These are phyloP conservation scores for Liolophura sinensis DNA, from an alignment of 1,140 invertebrate genomes.

Conservation along the genomic window DNA sequence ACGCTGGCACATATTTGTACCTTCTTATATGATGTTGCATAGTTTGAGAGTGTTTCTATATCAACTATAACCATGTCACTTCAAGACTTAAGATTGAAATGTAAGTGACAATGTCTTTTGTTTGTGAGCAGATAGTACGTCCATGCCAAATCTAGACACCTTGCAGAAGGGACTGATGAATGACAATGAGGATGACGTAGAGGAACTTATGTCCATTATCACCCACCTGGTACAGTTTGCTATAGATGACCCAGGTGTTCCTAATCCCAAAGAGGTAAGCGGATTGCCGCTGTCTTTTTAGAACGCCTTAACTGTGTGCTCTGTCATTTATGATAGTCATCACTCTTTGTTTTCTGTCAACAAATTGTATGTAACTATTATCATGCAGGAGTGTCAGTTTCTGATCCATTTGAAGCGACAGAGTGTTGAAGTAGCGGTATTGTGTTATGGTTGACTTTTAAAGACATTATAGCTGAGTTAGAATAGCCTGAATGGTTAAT, in stretches of 20 bases:
- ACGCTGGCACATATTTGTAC: too few species aligned
- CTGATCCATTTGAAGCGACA: too few species aligned
- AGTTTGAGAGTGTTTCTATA: too few species aligned
- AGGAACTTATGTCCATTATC: constrained; percentile 73
- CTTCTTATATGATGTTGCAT: too few species aligned
- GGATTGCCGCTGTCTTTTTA: neutral
- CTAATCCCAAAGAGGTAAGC: constrained; percentile 65
- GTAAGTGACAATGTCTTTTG: constrained; percentile 17
- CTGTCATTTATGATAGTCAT: too few species aligned
- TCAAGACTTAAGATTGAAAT: neutral
- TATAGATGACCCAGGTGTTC: constrained; percentile 92
- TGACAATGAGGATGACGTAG: constrained; percentile 46
- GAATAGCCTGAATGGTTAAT: too few species aligned
- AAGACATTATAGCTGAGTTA: too few species aligned
- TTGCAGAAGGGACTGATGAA: constrained; percentile 84
- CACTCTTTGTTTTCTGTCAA: constrained; percentile 1
- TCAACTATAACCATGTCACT: too few species aligned
- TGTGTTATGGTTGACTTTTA: too few species aligned
- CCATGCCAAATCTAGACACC: constrained; percentile 81
- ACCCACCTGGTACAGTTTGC: constrained; percentile 89
- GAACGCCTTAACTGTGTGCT: neutral
- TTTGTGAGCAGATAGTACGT: constrained; percentile 67
- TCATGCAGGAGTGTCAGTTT: too few species aligned
- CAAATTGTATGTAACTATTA: neutral
- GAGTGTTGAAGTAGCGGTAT: too few species aligned